phyloP scores from a whole-genome alignment of 2,888 invertebrate species.

The Villa cingulata region DNA sequence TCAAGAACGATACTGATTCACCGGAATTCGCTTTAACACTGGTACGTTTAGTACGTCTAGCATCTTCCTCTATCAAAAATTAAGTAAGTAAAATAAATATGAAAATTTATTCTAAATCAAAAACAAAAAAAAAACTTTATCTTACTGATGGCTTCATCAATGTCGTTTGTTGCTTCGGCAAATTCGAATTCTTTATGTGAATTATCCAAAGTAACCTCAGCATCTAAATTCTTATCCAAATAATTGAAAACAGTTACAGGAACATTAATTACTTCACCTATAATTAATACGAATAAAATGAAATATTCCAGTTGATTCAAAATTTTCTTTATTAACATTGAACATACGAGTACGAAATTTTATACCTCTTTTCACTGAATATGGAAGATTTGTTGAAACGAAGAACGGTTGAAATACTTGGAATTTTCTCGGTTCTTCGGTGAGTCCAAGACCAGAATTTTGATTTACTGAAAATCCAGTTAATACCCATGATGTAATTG shows the following conservation, averaged over 20 bases:
- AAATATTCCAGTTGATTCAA: not conserved
- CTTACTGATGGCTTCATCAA: constrained; percentile 57
- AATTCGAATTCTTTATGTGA: constrained; percentile 67
- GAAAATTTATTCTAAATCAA: not conserved
- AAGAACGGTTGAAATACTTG: constrained; percentile 74
- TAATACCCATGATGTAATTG: constrained; percentile 74
- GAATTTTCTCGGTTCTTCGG: constrained; percentile 51
- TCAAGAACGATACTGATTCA: constrained; percentile 73
- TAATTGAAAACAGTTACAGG: constrained; percentile 84
- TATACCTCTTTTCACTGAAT: constrained; percentile 78
- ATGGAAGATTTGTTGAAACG: constrained; percentile 74
- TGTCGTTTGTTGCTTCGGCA: constrained; percentile 62
- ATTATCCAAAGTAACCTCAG: constrained; percentile 74
- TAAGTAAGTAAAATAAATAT: not conserved
- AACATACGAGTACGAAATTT: too few species aligned
- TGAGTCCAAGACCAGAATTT: constrained; percentile 60
- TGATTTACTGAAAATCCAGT: constrained; percentile 71
- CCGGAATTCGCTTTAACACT: constrained; percentile 56
- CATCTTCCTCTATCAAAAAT: constrained; percentile 18
- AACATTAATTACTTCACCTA: constrained; percentile 78
- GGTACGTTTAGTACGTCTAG: constrained; percentile 34
- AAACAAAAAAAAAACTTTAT: constrained; percentile 10
- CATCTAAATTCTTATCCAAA: constrained; percentile 57
- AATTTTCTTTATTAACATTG: not conserved
- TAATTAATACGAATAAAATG: constrained; percentile 15